These are phyloP conservation scores for Empis stercorea DNA, from an alignment of 2,888 invertebrate genomes.

Conservation along the genomic window DNA sequence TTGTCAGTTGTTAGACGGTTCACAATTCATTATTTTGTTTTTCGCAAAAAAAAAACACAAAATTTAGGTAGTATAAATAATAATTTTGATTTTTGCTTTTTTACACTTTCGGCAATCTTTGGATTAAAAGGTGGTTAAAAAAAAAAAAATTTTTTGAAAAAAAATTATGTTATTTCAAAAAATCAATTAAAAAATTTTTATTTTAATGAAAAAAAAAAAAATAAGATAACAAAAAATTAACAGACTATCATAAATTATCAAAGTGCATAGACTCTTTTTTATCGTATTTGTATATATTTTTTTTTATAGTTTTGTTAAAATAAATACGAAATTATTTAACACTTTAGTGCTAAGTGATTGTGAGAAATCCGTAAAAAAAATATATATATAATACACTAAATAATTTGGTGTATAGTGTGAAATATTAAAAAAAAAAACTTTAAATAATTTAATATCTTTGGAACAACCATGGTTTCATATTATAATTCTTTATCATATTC, in stretches of 20 bases:
- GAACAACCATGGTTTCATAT: slow-evolving; percentile 53
- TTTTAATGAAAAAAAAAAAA: neutral
- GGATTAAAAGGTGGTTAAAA: neutral
- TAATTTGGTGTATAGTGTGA: too few species aligned
- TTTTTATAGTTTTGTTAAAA: neutral
- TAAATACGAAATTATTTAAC: neutral
- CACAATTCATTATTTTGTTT: neutral
- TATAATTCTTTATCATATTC: slow-evolving; percentile 54
- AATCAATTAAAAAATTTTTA: neutral
- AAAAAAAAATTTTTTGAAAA: neutral
- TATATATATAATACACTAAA: too few species aligned
- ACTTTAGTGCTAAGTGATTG: neutral
- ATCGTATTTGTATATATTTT: too few species aligned
- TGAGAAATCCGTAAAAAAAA: neutral
- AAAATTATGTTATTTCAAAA: too few species aligned
- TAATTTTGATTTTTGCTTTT: too few species aligned
- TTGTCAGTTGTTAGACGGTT: neutral
- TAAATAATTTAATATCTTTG: neutral
- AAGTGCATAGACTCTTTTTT: neutral
- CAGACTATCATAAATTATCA: neutral
- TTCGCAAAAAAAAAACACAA: too few species aligned
- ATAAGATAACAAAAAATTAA: neutral
- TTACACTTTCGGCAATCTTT: too few species aligned
- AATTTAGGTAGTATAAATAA: too few species aligned
- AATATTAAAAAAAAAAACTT: neutral